Evolutionary conservation across 2,888 invertebrate genomes (phyloP), one percentile per base, ranked within the genome.

Genomic region (Polylopha cassiicola): DNA sequence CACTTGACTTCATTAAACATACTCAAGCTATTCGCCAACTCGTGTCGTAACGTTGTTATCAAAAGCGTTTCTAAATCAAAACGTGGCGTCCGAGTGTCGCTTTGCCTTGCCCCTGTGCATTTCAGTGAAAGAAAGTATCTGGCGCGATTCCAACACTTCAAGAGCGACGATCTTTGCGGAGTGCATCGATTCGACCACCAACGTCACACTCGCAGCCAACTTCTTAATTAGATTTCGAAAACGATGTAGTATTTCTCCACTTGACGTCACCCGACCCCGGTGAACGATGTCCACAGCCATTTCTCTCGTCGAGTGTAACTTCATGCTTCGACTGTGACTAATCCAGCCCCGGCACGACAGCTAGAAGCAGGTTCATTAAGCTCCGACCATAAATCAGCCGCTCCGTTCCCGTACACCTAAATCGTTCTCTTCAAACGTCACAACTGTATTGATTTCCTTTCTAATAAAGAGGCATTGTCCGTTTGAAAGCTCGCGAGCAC

Each of bases 401-500:
- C 30, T 30, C 20, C 16, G 24, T 43, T 30, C 27, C 23, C 37
- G 37, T 33, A 38, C 45, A 45, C 48, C 43, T 36, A 49, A 57
- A 55, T 55, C 51, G 54, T 57, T 55, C 55, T 53, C 50, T 48
- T 46, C 39, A 50, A 60, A 55, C 59, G 57, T 68, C 65, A 68
- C 65, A 63, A 71, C 61, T 55, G 58, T 75, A 78, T 78, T 71
- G 76, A 79, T 80, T 73, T 72, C 69, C 66, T 72, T 74, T 75
- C 64, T 57, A 64, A 67, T 71, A 71, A 73, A 76, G 36, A 65
- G 50, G 52, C 57, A 73, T 79, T 78, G 77, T 79, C 65, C 67
- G 61, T 73, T 76, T 71, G 67, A 77, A 78, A 76, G 74, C 73
- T 72, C 55, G 61, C 59, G 65, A 59, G 71, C 76, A 79, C 70